Base-by-base conservation (phyloP, 2,888 invertebrate genomes). In the Venusia cambrica region DNA sequence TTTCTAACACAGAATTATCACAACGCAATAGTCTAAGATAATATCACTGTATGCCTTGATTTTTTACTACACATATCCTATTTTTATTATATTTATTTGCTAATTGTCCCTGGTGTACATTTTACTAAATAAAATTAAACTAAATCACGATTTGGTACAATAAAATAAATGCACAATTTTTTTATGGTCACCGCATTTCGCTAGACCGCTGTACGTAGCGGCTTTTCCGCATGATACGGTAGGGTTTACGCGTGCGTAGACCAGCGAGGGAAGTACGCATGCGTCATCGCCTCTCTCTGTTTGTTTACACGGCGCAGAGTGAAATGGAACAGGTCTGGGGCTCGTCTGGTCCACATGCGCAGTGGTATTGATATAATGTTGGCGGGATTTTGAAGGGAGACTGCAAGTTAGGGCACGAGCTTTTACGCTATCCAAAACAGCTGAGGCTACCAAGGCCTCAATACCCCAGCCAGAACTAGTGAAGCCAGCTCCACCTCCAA, bases 301-400 rank as follows among this genome's bases (percentile, higher is more conserved):
- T 31, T 39, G 46, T 50, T 37, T 36, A 30, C 9, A 32, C 15
- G n/a, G 19, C 49, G n/a, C 17, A 27, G 57, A 76, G 52, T 49
- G 73, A 64, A 73, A 65, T 24, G 41, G 57, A 30, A 16, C 36
- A 39, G 50, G 24, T 36, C 48, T 48, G 51, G 57, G 48, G 60
- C 51, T 68, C 15, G 8, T n/a, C 20, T 25, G 20, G 29, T 20
- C 17, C 17, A 76, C 83, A 77, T 87, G 84, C 85, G 85, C 84
- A 74, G 65, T 78, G 71, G 72, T 87, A 87, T 87, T 79, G 85
- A 87, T 72, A 65, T 59, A 62, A 52, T 50, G 54, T 66, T 72
- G 73, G 78, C 74, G 90, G 89, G 73, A 75, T 45, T 45, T 53
- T 22, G 13, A 16, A 9, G 35, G 40, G 34, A 36, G 35, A 36